phyloP scores from a whole-genome alignment of 2,888 invertebrate genomes.

The Caenorhabditis sinica region DNA sequence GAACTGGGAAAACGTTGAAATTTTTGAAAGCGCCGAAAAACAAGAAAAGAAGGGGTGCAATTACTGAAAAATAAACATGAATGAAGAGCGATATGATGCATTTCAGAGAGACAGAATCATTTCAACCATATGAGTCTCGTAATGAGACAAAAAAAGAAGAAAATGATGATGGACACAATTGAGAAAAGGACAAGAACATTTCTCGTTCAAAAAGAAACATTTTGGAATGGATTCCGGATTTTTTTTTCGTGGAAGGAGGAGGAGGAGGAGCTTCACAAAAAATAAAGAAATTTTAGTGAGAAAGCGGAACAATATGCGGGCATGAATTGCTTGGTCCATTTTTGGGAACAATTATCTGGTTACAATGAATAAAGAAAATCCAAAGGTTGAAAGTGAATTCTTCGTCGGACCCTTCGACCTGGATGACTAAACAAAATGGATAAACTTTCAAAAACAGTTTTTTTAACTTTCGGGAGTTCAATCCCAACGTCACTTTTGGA shows the following conservation, averaged over 20 bases:
- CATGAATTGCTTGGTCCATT: constrained; percentile 23
- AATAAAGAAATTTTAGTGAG: constrained; percentile 2
- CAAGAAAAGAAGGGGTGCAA: constrained; percentile 15
- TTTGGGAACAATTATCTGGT: constrained; percentile 10
- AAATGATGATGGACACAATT: constrained; percentile 22
- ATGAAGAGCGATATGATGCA: constrained; percentile 26
- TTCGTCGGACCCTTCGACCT: too few species aligned
- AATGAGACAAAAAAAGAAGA: constrained; percentile 32
- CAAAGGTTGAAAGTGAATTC: constrained; percentile 10
- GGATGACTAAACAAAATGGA: too few species aligned
- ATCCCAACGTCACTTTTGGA: constrained; percentile 25
- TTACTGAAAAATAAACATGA: constrained; percentile 56
- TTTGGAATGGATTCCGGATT: background rate
- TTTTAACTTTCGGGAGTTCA: background rate
- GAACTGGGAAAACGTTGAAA: constrained; percentile 6
- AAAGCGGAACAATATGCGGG: constrained; percentile 9
- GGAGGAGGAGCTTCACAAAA: background rate
- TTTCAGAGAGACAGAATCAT: background rate
- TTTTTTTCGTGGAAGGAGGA: background rate
- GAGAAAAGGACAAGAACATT: constrained; percentile 47
- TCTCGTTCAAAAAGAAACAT: background rate
- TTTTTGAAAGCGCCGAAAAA: constrained; percentile 9
- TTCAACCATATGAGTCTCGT: constrained; percentile 49
- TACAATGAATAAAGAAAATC: background rate
- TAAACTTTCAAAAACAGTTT: constrained; percentile 11